These are phyloP conservation scores for Habrosyne pyritoides DNA, from an alignment of 2,888 invertebrate species.

Conservation along the genomic window DNA sequence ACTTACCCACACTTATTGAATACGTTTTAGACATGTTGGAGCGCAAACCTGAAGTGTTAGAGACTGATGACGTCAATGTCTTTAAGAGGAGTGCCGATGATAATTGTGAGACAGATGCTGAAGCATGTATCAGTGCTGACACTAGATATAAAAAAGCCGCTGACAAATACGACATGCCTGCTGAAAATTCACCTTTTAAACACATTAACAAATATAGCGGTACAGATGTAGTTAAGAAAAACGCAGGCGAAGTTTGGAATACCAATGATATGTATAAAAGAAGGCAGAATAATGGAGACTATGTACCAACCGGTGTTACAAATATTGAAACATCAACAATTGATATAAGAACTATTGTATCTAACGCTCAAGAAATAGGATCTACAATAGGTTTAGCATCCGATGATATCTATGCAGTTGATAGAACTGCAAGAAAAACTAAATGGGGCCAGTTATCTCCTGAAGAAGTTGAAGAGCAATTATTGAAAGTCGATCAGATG, in stretches of 20 bases:
- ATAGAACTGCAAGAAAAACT: slow-evolving; percentile 9
- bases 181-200: background rate
- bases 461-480: slow-evolving; percentile 47
- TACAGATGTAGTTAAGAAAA: background rate
- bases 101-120: slow-evolving; percentile 5
- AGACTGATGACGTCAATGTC: slow-evolving; percentile 44
- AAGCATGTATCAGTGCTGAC: background rate
- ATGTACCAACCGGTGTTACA: background rate
- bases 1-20: slow-evolving; percentile 57
- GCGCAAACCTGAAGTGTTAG: slow-evolving; percentile 55
- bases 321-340: background rate
- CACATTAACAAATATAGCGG: background rate
- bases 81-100: slow-evolving; percentile 33
- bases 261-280: background rate
- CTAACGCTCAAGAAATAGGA: background rate
- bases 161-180: slow-evolving; percentile 1
- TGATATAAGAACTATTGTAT: background rate
- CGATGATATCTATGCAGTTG: background rate
- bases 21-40: slow-evolving; percentile 51
- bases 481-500: slow-evolving; percentile 42
- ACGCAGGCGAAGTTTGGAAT: background rate
- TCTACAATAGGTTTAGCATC: background rate
- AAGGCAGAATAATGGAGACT: background rate
- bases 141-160: slow-evolving; percentile 21
- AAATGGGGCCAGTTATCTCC: slow-evolving; percentile 31